phyloP scores from a whole-genome alignment of 2,797 vertebrate species.

The Scyliorhinus canicula region DNA sequence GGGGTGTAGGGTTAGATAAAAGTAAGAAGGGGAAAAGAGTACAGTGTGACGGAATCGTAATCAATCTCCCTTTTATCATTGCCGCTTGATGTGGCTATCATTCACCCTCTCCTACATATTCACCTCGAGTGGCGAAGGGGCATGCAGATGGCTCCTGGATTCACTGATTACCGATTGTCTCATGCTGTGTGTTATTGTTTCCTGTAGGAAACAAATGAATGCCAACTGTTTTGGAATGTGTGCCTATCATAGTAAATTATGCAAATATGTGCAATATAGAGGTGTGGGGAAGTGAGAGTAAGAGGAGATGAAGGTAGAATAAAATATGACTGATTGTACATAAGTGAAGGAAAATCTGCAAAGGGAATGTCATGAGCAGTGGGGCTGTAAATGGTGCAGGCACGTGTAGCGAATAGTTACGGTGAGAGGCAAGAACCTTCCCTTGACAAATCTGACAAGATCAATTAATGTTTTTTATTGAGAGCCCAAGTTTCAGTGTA shows the following conservation, averaged over 20 bases:
- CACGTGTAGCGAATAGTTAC: background rate
- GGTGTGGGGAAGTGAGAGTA: background rate
- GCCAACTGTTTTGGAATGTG: background rate
- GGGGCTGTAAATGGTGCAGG: background rate
- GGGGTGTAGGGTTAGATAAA: background rate
- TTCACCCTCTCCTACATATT: background rate
- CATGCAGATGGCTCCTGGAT: no score
- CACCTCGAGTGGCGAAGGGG: background rate
- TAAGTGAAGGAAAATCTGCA: background rate
- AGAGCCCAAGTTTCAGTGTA: background rate
- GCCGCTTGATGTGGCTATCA: no score
- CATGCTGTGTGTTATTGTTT: no score
- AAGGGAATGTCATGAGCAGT: background rate
- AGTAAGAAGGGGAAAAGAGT: background rate
- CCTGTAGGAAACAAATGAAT: no score
- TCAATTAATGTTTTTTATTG: background rate
- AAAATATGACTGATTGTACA: background rate
- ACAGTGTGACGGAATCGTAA: no score
- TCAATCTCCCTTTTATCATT: no score
- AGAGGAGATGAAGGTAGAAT: background rate
- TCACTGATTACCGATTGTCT: no score
- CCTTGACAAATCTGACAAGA: no score
- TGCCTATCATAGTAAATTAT: background rate
- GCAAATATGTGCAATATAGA: background rate
- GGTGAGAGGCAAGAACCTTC: background rate